A percentile compares a stretch with the other conserved stretches of the same genome.
Evolutionary conservation across 2,888 invertebrate species (phyloP).

Genomic region (Eueremaeus valkanovi): DNA sequence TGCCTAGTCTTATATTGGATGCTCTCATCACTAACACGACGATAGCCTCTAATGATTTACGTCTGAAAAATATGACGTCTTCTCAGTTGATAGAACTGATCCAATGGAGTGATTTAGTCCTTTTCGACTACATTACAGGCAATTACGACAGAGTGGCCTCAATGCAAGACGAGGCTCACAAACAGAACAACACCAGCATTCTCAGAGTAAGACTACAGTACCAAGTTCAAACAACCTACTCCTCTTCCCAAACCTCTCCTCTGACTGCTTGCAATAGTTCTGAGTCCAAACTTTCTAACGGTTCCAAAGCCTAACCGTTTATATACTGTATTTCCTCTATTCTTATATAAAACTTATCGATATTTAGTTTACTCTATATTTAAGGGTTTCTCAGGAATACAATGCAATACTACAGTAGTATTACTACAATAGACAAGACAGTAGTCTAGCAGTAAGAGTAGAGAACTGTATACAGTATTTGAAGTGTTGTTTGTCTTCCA

Average conservation of each 20-base stretch:
- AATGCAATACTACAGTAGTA: too few relatives aligned
- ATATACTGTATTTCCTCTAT: background rate
- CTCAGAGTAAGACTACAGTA: conserved; percentile 43
- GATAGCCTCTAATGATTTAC: conserved; percentile 66
- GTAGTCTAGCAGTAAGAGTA: too few relatives aligned
- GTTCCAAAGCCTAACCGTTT: too few relatives aligned
- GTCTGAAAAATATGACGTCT: conserved; percentile 57
- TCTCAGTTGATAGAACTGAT: conserved; percentile 65
- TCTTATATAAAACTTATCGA: conserved; percentile 2
- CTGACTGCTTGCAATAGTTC: too few relatives aligned
- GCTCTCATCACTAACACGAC: conserved; percentile 50
- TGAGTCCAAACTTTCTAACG: too few relatives aligned
- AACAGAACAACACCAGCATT: conserved; percentile 51
- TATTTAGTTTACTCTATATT: too few relatives aligned
- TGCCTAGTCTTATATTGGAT: conserved; percentile 58
- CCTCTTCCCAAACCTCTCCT: too few relatives aligned
- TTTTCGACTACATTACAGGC: conserved; percentile 85
- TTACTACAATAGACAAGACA: too few relatives aligned
- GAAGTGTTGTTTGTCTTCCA: background rate
- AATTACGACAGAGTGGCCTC: conserved; percentile 59
- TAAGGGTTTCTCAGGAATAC: too few relatives aligned
- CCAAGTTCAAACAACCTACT: too few relatives aligned
- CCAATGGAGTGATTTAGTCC: conserved; percentile 82
- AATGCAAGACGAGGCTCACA: conserved; percentile 54
- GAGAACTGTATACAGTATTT: too few relatives aligned